Base-by-base conservation (phyloP, 1,140 invertebrate genomes). In the Scaptomyza graminum region DNA sequence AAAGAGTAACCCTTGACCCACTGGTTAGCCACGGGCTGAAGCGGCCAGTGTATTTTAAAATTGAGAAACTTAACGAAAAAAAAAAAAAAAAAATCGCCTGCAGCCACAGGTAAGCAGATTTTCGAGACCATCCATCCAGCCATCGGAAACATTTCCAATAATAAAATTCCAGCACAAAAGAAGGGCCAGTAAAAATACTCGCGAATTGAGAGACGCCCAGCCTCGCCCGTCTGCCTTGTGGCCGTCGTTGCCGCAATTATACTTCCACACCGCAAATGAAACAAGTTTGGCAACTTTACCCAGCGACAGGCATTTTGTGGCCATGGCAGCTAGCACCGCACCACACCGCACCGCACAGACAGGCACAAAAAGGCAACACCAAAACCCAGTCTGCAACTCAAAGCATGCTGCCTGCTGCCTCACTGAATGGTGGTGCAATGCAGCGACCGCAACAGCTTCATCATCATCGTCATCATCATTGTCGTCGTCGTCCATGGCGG, bases 231-330 rank as follows among this genome's bases (percentile, higher is more conserved):
- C 52, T 16, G 37, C 39, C 43, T 34, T 47, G 5, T 43, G 39
- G 13, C 44, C 72, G 64, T 54, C 60, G 71, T 68, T 67, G 72
- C 67, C 76, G 75, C 83, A 83, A 83, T 83, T 87, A 87, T 87
- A 88, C 78, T 79, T 83, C 68, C 75, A 34, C 37, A 79, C 84
- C 79, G 84, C 84, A 88, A 88, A 88, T 89, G 79, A 88, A 88
- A 88, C 83, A 83, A 88, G 83, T 88, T 88, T 87, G 83, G 83
- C 83, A 87, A 87, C 83, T 87, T 87, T 76, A 47, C 54, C 83
- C 83, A 88, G 65, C 79, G 75, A 79, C 82, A 83, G 78, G 79
- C 82, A 87, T 79, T 87, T 83, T 79, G 79, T 64, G 72, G 79
- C 83, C 68, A 54, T 71, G 59, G 69, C 18, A 25, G 13, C 18